Evolutionary conservation across 2,113 vertebrate species (phyloP).

Genomic region (Atractosteus spatula): DNA sequence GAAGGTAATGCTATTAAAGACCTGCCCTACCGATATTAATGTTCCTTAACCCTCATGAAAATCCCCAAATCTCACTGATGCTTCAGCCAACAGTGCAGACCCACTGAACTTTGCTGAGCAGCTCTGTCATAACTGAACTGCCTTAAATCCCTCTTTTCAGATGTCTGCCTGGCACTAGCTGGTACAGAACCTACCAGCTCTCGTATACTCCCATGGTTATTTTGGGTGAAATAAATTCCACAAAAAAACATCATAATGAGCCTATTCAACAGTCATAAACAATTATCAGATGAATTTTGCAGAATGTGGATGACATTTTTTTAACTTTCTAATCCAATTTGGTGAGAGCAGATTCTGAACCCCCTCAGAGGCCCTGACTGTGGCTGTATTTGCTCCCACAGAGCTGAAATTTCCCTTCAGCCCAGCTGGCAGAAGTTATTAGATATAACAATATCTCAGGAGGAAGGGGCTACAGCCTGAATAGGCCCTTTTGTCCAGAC

Average conservation of each 20-base stretch:
- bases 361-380: slow-evolving; percentile 56
- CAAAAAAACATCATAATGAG: no score
- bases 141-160: not conserved
- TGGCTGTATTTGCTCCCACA: slow-evolving; percentile 73
- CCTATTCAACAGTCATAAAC: slow-evolving; percentile 6
- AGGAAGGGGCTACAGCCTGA: slow-evolving; percentile 78
- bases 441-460: slow-evolving; percentile 84
- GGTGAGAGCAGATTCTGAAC: slow-evolving; percentile 60
- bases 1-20: no score
- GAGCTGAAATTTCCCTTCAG: slow-evolving; percentile 75
- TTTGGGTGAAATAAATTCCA: no score
- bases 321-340: slow-evolving; percentile 77
- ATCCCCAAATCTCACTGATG: no score
- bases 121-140: no score
- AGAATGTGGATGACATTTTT: slow-evolving; percentile 17
- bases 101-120: no score
- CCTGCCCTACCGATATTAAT: no score
- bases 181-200: not conserved
- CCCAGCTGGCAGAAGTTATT: slow-evolving; percentile 92
- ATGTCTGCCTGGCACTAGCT: slow-evolving; percentile 3
- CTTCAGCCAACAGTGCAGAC: no score
- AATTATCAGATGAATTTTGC: slow-evolving; percentile 25
- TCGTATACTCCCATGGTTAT: no score
- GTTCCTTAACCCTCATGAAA: no score
- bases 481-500: slow-evolving; percentile 86